phyloP scores from a whole-genome alignment of 2,888 invertebrate species.

The Agonopterix alstromeriana region DNA sequence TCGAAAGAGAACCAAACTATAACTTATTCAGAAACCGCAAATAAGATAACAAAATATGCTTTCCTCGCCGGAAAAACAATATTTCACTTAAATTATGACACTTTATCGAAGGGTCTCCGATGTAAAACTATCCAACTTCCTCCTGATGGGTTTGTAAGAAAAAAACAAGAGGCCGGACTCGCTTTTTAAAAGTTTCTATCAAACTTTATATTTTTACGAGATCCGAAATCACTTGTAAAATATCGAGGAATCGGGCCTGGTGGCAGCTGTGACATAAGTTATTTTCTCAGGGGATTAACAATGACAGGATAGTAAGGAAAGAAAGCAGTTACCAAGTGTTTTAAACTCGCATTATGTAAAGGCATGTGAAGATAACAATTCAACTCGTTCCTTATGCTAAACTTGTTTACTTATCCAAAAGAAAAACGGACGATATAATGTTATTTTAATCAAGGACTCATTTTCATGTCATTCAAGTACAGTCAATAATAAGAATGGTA shows the following conservation, averaged over 20 bases:
- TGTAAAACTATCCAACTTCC: slow-evolving; percentile 64
- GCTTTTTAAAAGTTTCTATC: slow-evolving; percentile 55
- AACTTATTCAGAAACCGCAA: slow-evolving; percentile 43
- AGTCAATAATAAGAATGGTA: no score
- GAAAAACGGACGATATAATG: no score
- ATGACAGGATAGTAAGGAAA: slow-evolving; percentile 15
- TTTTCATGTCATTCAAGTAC: no score
- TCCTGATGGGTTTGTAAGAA: slow-evolving; percentile 49
- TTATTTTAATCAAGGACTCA: no score
- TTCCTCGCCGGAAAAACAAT: slow-evolving; percentile 45
- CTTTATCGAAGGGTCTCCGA: slow-evolving; percentile 61
- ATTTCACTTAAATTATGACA: slow-evolving; percentile 66
- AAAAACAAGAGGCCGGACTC: slow-evolving; percentile 47
- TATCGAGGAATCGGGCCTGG: slow-evolving; percentile 35
- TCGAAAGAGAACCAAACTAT: slow-evolving; percentile 27
- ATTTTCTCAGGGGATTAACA: slow-evolving; percentile 41
- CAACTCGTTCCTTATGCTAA: no score
- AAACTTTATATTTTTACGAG: slow-evolving; percentile 53
- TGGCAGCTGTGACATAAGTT: slow-evolving; percentile 41
- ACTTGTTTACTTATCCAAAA: no score
- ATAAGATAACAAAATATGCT: slow-evolving; percentile 51
- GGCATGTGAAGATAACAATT: background rate
- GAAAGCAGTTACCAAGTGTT: slow-evolving; percentile 12
- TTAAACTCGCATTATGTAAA: slow-evolving; percentile 6
- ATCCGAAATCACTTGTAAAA: slow-evolving; percentile 56